A percentile compares a stretch with the other conserved stretches of the same genome.
Evolutionary conservation across 2,797 vertebrate species (phyloP).

Genomic region (Lagorchestes hirsutus): DNA sequence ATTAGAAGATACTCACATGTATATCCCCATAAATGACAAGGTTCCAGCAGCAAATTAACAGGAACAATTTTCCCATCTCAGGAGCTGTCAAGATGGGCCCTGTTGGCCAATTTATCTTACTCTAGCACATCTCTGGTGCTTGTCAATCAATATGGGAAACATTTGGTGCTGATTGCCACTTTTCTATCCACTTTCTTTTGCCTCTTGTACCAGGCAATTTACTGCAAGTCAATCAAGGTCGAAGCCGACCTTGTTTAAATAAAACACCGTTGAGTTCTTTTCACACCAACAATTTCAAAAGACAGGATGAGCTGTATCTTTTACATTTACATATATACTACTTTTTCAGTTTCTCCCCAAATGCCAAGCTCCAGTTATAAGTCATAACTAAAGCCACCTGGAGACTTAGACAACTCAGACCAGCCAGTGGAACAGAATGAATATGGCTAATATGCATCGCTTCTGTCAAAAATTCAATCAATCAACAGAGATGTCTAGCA

Average conservation of each 20-base stretch:
- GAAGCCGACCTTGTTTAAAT: conserved; percentile 91
- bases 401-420: conserved; percentile 75
- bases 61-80: conserved; percentile 91
- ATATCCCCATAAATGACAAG: conserved; percentile 88
- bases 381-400: conserved; percentile 80
- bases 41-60: conserved; percentile 90
- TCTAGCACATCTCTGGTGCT: conserved; percentile 90
- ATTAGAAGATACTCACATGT: conserved; percentile 87
- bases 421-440: conserved; percentile 71
- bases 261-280: conserved; percentile 89
- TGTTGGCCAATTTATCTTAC: conserved; percentile 92
- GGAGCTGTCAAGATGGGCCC: conserved; percentile 90
- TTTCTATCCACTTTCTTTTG: conserved; percentile 89
- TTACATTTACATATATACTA: conserved; percentile 89
- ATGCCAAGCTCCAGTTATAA: conserved; percentile 83
- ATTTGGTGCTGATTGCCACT: conserved; percentile 91
- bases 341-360: conserved; percentile 79
- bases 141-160: conserved; percentile 91
- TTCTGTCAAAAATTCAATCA: conserved; percentile 70
- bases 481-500: conserved; percentile 63
- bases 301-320: conserved; percentile 87
- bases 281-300: conserved; percentile 89
- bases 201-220: conserved; percentile 91
- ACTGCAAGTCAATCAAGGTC: conserved; percentile 91
- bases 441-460: conserved; percentile 62